Evolutionary conservation across 2,888 invertebrate species (phyloP), one percentile per base, ranked within the genome.

Genomic region (Bimastos eiseni): DNA sequence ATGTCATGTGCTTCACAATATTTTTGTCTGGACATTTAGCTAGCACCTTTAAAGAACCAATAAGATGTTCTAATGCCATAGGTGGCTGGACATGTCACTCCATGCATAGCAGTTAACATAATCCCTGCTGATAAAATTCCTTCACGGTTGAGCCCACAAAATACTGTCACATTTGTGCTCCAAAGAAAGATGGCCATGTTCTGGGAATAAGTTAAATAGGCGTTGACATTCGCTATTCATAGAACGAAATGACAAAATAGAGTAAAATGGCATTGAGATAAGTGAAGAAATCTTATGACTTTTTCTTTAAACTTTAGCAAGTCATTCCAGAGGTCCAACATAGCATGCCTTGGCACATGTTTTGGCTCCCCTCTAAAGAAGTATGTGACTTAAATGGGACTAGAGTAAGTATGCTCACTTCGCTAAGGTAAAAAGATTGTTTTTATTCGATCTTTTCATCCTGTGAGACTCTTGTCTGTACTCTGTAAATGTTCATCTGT

Each of bases 1-100:
- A 55, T 55, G 55, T n/a, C 13, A 95, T 92, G 89, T 36, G 33
- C 30, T n/a, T 86, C n/a, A 55, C 8, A 6, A 33, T 55, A 30
- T 55, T 24, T 86, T 21, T 83, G 89, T 38, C 33, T 89, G 38
- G 44, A 24, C 38, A 24, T 88, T 38, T 88, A 21, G 34, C 8
- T 88, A 36, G 36, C 36, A 37, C 88, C 70, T 70, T n/a, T 49
- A 21, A 21, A 21, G 49, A 19, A 41, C 19, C 49, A 21, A n/a
- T 70, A 70, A 55, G 17, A n/a, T 70, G 70, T 70, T 70, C 30
- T 70, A 1, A 70, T 24, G 30, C 24, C n/a, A n/a, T 17, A 70
- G n/a, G 30, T n/a, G n/a, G n/a, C 70, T 70, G 70, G 70, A 70
- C 30, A n/a, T 70, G 70, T 30, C 4, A 17, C 1, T 1, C 30